Evolutionary conservation across 2,113 vertebrate species (phyloP).

Genomic region (Synodontis membranacea): DNA sequence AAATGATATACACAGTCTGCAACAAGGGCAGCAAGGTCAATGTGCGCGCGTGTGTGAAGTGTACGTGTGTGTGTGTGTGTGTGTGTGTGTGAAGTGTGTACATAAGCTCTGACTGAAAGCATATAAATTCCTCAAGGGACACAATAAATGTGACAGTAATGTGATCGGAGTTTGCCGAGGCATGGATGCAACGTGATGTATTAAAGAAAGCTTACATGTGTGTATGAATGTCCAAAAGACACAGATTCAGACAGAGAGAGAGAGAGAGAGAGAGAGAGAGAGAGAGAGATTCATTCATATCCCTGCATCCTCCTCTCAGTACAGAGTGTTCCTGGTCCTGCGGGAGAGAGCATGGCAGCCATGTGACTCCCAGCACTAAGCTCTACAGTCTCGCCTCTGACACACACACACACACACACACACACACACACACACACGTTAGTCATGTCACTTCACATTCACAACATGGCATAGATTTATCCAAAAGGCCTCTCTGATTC

Average conservation of each 20-base stretch:
- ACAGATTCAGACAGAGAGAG: conserved; percentile 12
- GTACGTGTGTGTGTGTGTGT: too few relatives aligned
- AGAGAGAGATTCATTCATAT: conserved; percentile 47
- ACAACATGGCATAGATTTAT: neutral
- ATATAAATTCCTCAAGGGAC: neutral
- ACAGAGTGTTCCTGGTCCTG: conserved; percentile 54
- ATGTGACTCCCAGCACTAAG: conserved; percentile 47
- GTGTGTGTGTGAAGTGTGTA: neutral
- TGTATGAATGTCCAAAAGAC: conserved; percentile 3
- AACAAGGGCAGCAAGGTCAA: conserved; percentile 33
- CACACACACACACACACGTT: neutral
- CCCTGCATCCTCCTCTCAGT: conserved; percentile 47
- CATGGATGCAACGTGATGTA: neutral
- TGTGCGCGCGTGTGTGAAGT: neutral
- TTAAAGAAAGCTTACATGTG: conserved; percentile 27
- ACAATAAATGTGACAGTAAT: neutral
- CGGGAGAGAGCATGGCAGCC: conserved; percentile 46
- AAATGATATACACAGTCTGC: conserved; percentile 15
- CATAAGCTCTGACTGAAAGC: neutral
- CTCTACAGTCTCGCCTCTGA: conserved; percentile 46
- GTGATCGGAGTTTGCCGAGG: neutral
- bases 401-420: conserved; percentile 4
- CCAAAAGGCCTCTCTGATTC: neutral
- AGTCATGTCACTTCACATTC: neutral
- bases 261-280: conserved; percentile 29